phyloP scores from a whole-genome alignment of 2,113 vertebrate genomes.

The Clarias magur region DNA sequence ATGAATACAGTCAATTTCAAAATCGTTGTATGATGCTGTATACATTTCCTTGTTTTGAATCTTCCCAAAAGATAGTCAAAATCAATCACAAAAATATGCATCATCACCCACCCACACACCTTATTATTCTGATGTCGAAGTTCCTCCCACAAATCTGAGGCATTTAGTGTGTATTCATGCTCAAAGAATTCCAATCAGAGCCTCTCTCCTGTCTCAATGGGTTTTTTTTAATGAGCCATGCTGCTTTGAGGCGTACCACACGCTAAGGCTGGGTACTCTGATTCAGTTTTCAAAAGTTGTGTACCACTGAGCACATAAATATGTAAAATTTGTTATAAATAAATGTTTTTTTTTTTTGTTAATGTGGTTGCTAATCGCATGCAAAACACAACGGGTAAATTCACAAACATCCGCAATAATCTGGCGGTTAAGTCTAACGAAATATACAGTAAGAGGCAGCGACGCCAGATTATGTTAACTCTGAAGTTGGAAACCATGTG shows the following conservation, averaged over 20 bases:
- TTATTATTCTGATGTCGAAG: neutral
- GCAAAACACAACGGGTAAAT: neutral
- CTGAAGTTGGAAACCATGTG: neutral
- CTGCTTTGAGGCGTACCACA: constrained; percentile 17
- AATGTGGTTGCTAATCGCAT: neutral
- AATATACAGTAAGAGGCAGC: neutral
- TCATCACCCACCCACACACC: neutral
- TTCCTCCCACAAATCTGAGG: constrained; percentile 11
- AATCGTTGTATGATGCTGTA: constrained; percentile 12
- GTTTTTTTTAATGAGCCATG: constrained; percentile 9
- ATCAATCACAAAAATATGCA: constrained; percentile 2
- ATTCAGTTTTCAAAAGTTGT: neutral
- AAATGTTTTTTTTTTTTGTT: neutral
- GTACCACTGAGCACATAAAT: neutral
- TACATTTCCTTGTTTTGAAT: constrained; percentile 6
- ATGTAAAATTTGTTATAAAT: neutral
- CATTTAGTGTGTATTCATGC: constrained; percentile 7
- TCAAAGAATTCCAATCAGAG: constrained; percentile 19
- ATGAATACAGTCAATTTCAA: constrained; percentile 31
- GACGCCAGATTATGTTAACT: neutral
- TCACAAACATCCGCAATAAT: neutral
- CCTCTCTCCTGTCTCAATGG: constrained; percentile 2
- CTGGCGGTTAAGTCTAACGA: neutral
- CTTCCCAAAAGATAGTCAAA: constrained; percentile 23
- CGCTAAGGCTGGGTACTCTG: neutral